Evolutionary conservation across 2,797 vertebrate species (phyloP).

Genomic region (Acestrorhynchus altus): DNA sequence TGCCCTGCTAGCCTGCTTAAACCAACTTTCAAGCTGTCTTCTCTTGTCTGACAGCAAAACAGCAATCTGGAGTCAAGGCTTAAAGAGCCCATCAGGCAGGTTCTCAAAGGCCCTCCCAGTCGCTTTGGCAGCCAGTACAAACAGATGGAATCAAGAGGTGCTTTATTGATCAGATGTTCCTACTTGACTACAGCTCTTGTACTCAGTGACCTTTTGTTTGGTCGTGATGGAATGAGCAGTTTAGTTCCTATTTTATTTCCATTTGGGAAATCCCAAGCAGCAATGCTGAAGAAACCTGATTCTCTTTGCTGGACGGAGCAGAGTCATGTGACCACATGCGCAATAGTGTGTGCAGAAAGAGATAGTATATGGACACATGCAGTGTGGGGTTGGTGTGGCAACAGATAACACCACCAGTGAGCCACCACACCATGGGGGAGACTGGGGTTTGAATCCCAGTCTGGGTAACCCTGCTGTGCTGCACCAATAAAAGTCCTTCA

Average conservation of each 20-base stretch:
- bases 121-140: neutral
- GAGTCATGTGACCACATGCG: too few species aligned
- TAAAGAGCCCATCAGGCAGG: neutral
- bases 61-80: neutral
- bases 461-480: too few species aligned
- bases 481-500: too few species aligned
- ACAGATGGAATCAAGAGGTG: neutral
- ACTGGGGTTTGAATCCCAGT: too few species aligned
- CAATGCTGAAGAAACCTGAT: neutral
- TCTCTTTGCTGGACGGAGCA: too few species aligned
- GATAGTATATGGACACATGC: too few species aligned
- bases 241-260: neutral
- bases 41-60: neutral
- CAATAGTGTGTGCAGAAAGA: too few species aligned
- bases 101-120: neutral
- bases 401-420: too few species aligned
- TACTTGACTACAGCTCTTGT: constrained; percentile 2
- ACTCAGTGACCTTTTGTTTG: neutral
- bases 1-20: neutral
- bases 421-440: too few species aligned
- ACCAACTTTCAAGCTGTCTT: neutral
- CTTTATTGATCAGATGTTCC: neutral
- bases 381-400: too few species aligned
- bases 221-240: neutral
- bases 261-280: neutral